Evolutionary conservation across 2,113 vertebrate genomes (phyloP), one percentile per base, ranked within the genome.

Genomic region (Leptodactylus fuscus): DNA sequence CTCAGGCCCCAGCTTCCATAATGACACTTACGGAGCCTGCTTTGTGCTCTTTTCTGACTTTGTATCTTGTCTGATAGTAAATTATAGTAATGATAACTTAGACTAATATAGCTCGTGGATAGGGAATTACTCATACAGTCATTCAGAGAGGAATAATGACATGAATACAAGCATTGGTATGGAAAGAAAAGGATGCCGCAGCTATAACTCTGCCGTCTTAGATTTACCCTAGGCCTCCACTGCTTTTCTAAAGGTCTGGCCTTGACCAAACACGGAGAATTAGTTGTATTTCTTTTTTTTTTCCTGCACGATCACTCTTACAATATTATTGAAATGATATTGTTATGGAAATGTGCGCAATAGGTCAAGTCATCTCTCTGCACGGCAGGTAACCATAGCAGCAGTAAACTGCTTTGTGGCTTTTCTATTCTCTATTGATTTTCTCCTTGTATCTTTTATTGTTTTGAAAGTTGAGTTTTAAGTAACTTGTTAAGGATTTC

Each of bases 381-480:
- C 18, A 13, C 22, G 24, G 32, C 32, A 38, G 34, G 65, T 69
- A 69, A 38, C 18, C 34, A 69, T 69, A 38, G 65, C 65, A 69
- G 70, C 38, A 44, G 38, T 24, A 24, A 24, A 73, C 38, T 24
- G 38, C 22, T 73, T 44, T 69, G 62, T 69, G 65, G 6, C 34
- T 69, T 69, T 46, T 46, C 22, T 73, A 6, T 73, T 44, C 5
- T 73, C 9, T n/a, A 44, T 44, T n/a, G 22, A 73, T 73, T 44
- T 73, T 73, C n/a, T 24, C 10, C 38, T 73, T 27, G 34, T 69
- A 73, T 44, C 38, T 24, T 73, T 73, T 73, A 44, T 77, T 77
- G 27, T 77, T 77, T 51, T 24, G 48, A 32, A 78, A 78, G 49
- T n/a, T 55, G 48, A 32, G 24, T 32, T 75, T 32, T 44, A 44